Evolutionary conservation across 2,797 vertebrate genomes (phyloP), one percentile per base, ranked within the genome.

Genomic region (Hoplostethus mediterraneus): DNA sequence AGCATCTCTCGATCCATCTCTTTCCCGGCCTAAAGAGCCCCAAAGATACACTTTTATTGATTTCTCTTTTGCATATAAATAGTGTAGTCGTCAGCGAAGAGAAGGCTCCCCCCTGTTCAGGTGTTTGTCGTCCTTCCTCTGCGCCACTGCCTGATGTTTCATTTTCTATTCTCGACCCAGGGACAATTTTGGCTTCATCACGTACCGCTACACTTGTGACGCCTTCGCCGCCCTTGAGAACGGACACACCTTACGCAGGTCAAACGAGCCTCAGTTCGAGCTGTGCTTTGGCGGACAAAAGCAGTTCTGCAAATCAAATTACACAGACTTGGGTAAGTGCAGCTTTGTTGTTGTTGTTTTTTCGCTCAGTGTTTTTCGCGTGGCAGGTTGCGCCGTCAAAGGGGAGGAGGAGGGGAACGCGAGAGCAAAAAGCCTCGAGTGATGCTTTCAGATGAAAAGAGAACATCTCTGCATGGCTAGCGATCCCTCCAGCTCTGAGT

Each of bases 111-210:
- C 4, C 30, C 63, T 74, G 73, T 77, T 53, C 25, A 45, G 71
- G 21, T 21, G 21, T 21, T 88, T 83, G 81, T 71, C 80, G 72
- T 85, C 78, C 56, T 73, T 81, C 74, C 73, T 38, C 74, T 54
- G 81, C 77, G 33, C 21, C 81, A 2, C 61, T 68, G 21, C 21
- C 53, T 86, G 85, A 91, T 70, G 40, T 84, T 71, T 76, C 55
- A 6, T 87, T 91, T 87, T 90, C 78, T 92, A 60, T 93, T 87
- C 67, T 31, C 58, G 64, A 87, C 80, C 80, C 95, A 99, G 98
- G 95, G 96, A 98, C 94, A 97, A 95, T 94, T 98, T 98, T 89
- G 98, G 97, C 95, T 99, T 99, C 95, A 98, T 99, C 95, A 99
- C 97, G 87, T 99, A 98, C 95, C 97, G 97, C 94, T 99, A 98